phyloP scores from a whole-genome alignment of 2,113 vertebrate genomes.

The Chloroceryle aenea region DNA sequence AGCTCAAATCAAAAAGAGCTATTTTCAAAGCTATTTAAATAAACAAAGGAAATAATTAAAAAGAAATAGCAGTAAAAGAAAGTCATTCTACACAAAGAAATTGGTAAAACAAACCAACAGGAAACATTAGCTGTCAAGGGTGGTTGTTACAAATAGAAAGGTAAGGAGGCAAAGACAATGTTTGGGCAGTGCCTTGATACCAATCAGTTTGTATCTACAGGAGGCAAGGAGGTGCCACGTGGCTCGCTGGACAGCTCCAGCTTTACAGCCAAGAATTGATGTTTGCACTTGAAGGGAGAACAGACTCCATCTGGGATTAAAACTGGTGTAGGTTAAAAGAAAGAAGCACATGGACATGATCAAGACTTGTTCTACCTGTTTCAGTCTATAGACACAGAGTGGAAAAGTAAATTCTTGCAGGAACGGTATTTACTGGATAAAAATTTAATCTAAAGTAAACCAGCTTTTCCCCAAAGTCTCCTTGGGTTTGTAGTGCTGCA shows the following conservation, averaged over 20 bases:
- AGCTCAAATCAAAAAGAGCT: background rate
- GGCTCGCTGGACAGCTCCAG: constrained; percentile 44
- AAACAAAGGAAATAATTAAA: background rate
- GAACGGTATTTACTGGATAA: background rate
- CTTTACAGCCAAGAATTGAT: background rate
- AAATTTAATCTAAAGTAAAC: background rate
- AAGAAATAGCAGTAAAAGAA: background rate
- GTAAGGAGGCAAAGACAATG: background rate
- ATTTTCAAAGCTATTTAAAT: background rate
- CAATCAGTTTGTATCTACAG: rapidly evolving
- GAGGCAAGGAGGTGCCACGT: background rate
- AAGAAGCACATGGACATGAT: background rate
- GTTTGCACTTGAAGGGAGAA: background rate
- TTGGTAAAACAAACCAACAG: background rate
- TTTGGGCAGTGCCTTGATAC: background rate
- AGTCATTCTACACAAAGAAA: background rate
- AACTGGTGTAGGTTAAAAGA: background rate
- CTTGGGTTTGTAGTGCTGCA: background rate
- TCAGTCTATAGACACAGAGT: background rate
- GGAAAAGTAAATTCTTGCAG: background rate
- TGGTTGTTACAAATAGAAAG: background rate
- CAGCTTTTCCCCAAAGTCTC: background rate
- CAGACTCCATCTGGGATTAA: background rate
- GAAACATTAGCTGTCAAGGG: background rate
- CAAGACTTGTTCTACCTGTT: background rate